Conservation (phyloP, 2,113 vertebrate species). For the Lethenteron reissneri region DNA sequence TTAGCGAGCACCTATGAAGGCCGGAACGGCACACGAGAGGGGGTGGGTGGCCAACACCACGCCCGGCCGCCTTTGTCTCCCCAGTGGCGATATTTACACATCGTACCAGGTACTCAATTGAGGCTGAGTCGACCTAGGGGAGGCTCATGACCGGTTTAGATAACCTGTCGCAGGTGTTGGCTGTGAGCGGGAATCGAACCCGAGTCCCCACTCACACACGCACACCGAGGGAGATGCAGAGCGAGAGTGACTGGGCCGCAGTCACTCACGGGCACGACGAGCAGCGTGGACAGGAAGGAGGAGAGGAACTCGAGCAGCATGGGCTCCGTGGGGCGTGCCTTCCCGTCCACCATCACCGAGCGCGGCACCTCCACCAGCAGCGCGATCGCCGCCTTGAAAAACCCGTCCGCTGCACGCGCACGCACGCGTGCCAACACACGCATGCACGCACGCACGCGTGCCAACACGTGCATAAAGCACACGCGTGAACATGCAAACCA, state of each 20-base stretch:
- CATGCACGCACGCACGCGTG: no score
- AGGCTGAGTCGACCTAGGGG: neutral
- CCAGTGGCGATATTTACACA: no score
- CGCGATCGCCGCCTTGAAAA: constrained; percentile 72
- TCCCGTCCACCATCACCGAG: constrained; percentile 62
- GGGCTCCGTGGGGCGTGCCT: constrained; percentile 51
- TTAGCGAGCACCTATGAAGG: no score
- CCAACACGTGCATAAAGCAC: no score
- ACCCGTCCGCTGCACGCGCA: constrained; percentile 47
- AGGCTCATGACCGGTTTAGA: neutral
- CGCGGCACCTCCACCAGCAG: constrained; percentile 69
- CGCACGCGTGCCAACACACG: no score
- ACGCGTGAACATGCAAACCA: no score
- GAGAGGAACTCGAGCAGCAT: constrained; percentile 79
- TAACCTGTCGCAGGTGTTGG: neutral
- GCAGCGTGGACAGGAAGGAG: constrained; percentile 60
- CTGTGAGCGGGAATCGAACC: neutral
- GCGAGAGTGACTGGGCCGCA: neutral
- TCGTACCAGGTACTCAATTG: no score
- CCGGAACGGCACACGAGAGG: no score
- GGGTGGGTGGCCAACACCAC: no score
- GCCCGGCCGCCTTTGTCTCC: no score
- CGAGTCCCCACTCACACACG: no score
- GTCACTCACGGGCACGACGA: constrained; percentile 61
- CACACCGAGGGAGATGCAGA: neutral